phyloP scores from a whole-genome alignment of 1,140 invertebrate genomes.

The Himalopsyche phryganea region DNA sequence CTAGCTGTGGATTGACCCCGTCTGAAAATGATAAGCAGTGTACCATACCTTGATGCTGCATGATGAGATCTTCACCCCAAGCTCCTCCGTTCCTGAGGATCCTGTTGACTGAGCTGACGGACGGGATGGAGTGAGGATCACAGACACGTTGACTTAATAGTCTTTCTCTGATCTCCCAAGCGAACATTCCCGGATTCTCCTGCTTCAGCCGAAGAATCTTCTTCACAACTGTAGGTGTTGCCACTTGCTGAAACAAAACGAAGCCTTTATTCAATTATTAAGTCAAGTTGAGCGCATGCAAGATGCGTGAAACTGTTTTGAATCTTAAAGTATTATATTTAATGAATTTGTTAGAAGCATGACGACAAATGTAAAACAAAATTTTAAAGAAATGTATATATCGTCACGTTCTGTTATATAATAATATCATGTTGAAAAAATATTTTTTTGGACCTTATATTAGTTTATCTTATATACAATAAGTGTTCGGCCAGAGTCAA shows the following conservation, averaged over 20 bases:
- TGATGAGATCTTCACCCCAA: slow-evolving; percentile 52
- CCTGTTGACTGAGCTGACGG: slow-evolving; percentile 91
- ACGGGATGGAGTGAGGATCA: slow-evolving; percentile 82
- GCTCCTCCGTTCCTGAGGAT: slow-evolving; percentile 84
- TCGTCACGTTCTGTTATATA: too few relatives aligned
- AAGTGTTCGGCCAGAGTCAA: too few relatives aligned
- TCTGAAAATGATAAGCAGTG: too few relatives aligned
- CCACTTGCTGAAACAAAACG: slow-evolving; percentile 73
- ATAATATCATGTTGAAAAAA: too few relatives aligned
- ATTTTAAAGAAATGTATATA: too few relatives aligned
- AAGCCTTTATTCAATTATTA: slow-evolving; percentile 33
- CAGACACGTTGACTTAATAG: slow-evolving; percentile 80
- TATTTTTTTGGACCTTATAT: too few relatives aligned
- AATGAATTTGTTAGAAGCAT: too few relatives aligned
- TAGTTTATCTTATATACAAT: too few relatives aligned
- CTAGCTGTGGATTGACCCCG: too few relatives aligned
- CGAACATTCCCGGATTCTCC: slow-evolving; percentile 89
- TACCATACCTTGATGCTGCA: slow-evolving; percentile 37
- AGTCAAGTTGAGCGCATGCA: too few relatives aligned
- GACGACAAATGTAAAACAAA: neutral
- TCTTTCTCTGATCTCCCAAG: slow-evolving; percentile 89
- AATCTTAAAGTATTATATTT: too few relatives aligned
- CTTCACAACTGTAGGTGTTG: slow-evolving; percentile 87
- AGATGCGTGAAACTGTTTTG: too few relatives aligned
- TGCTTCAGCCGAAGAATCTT: slow-evolving; percentile 88